phyloP scores from a whole-genome alignment of 2,113 vertebrate genomes.

The Rhinichthys klamathensis region DNA sequence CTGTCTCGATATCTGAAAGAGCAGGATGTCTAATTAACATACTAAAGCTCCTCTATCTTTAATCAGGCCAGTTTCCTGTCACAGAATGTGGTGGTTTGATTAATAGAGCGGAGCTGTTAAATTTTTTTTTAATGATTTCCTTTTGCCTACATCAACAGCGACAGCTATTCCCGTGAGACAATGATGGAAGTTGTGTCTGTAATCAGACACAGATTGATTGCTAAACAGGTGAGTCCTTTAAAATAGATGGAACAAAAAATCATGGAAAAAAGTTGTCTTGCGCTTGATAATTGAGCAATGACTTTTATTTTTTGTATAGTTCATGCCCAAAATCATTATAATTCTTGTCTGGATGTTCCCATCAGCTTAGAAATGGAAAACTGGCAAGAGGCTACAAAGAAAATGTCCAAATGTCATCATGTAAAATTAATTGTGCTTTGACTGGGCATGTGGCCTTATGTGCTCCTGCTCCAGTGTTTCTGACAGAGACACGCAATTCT shows the following conservation, averaged over 20 bases:
- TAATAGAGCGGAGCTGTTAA: slow-evolving; percentile 32
- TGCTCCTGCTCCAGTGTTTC: neutral
- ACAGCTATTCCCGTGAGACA: neutral
- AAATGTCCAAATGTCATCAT: slow-evolving; percentile 14
- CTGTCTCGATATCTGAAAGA: neutral
- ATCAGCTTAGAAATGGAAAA: neutral
- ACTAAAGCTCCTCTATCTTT: slow-evolving; percentile 37
- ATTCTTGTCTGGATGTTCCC: neutral
- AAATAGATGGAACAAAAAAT: neutral
- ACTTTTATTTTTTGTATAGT: neutral
- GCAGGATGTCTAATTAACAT: slow-evolving; percentile 32
- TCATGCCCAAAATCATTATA: neutral
- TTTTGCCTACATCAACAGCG: slow-evolving; percentile 10
- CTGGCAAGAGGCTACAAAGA: slow-evolving; percentile 1
- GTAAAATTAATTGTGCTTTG: slow-evolving; percentile 6
- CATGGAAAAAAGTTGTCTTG: neutral
- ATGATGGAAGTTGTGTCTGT: neutral
- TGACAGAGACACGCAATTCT: neutral
- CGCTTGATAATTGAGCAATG: neutral
- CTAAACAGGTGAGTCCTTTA: neutral
- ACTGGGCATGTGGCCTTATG: neutral
- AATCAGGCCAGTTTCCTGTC: slow-evolving; percentile 35
- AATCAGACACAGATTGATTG: neutral
- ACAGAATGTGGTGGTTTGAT: slow-evolving; percentile 38
- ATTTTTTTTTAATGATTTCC: slow-evolving; percentile 10